Evolutionary conservation across 1,140 invertebrate species (phyloP).

Genomic region (Chironomus striatipennis): DNA sequence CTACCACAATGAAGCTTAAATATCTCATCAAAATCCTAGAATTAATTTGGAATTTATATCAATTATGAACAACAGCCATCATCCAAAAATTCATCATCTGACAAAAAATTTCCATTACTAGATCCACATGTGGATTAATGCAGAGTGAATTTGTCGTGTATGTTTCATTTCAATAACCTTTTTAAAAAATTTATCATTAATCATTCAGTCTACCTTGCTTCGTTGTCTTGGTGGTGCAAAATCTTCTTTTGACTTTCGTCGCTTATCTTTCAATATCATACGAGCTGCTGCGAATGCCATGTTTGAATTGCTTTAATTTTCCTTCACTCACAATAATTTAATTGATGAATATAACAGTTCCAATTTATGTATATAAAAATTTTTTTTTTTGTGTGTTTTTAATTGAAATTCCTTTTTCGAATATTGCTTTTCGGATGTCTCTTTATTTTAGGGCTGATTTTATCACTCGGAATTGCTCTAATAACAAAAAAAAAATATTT

Average conservation of each 20-base stretch:
- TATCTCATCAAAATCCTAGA: too few relatives aligned
- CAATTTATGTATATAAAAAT: background rate
- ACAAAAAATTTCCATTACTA: too few relatives aligned
- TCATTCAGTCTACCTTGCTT: slow-evolving; percentile 58
- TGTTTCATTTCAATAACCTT: too few relatives aligned
- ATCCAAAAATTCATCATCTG: too few relatives aligned
- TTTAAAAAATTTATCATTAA: too few relatives aligned
- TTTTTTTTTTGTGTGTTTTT: background rate
- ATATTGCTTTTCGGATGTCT: background rate
- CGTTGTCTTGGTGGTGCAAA: slow-evolving; percentile 57
- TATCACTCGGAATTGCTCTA: too few relatives aligned
- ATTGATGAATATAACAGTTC: background rate
- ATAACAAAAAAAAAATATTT: too few relatives aligned
- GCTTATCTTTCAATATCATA: slow-evolving; percentile 72
- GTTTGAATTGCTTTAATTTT: slow-evolving; percentile 11
- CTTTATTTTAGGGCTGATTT: background rate
- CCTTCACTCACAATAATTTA: background rate
- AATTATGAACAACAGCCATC: too few relatives aligned
- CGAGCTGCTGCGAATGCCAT: slow-evolving; percentile 71
- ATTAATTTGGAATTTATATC: too few relatives aligned
- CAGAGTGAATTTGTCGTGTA: too few relatives aligned
- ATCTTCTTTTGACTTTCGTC: slow-evolving; percentile 71
- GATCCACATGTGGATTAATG: too few relatives aligned
- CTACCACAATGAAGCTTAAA: too few relatives aligned
- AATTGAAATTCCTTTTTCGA: slow-evolving; percentile 6